These are phyloP conservation scores for Sula dactylatra DNA, from an alignment of 2,113 vertebrate species.

Conservation along the genomic window DNA sequence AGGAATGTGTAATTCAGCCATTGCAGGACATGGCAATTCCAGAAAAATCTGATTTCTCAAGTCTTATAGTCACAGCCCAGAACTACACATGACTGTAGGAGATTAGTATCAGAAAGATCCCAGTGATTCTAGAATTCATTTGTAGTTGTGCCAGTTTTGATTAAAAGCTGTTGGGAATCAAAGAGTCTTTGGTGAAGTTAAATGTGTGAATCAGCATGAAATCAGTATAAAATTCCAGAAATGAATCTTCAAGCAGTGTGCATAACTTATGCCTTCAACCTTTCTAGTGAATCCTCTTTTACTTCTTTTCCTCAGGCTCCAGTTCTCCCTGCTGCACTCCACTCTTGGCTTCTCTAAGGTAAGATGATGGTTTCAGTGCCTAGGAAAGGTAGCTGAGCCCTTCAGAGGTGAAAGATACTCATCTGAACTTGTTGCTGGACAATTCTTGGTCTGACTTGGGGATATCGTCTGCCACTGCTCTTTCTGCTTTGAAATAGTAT, in stretches of 20 bases:
- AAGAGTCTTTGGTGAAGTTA: not conserved
- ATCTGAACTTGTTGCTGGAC: not conserved
- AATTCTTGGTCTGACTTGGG: not conserved
- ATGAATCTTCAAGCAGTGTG: not conserved
- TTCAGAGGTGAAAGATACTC: not conserved
- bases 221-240: not conserved
- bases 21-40: not conserved
- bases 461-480: not conserved
- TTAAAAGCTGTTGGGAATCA: not conserved
- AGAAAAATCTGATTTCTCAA: not conserved
- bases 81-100: not conserved
- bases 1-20: not conserved
- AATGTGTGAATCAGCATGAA: not conserved
- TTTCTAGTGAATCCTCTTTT: not conserved
- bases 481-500: not conserved
- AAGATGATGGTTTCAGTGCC: not conserved
- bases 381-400: not conserved
- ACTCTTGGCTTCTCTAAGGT: slow-evolving; percentile 13
- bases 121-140: not conserved
- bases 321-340: slow-evolving; percentile 37
- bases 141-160: not conserved
- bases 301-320: slow-evolving; percentile 50
- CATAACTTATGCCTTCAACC: not conserved
- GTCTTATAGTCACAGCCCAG: not conserved
- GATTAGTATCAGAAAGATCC: not conserved